Evolutionary conservation across 2,888 invertebrate genomes (phyloP).

Genomic region (Cantharis rustica): DNA sequence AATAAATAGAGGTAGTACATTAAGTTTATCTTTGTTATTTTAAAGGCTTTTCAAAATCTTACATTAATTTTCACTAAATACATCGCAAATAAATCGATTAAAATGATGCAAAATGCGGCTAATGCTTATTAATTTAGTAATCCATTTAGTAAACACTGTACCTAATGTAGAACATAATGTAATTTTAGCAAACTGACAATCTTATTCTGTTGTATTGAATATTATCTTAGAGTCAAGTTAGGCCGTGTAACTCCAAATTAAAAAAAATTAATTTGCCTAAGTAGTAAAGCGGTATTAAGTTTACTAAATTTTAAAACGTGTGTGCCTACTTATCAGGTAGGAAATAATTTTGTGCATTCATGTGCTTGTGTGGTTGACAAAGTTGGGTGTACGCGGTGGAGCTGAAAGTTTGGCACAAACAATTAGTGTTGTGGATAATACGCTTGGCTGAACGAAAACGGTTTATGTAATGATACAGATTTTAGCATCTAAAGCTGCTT

Average conservation of each 20-base stretch:
- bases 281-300: neutral
- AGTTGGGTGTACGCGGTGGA: conserved; percentile 36
- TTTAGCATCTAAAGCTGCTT: conserved; percentile 11
- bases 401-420: conserved; percentile 40
- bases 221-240: neutral
- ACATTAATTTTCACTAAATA: too few relatives aligned
- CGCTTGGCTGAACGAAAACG: conserved; percentile 39
- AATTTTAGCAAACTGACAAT: too few relatives aligned
- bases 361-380: conserved; percentile 34
- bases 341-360: conserved; percentile 24
- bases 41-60: too few relatives aligned
- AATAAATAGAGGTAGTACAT: too few relatives aligned
- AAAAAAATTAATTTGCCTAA: neutral
- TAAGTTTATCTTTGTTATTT: too few relatives aligned
- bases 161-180: too few relatives aligned
- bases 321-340: conserved; percentile 8
- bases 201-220: too few relatives aligned
- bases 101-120: too few relatives aligned
- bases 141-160: too few relatives aligned
- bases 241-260: neutral
- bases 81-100: too few relatives aligned
- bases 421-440: conserved; percentile 38
- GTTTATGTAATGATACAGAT: conserved; percentile 21
- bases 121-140: too few relatives aligned
- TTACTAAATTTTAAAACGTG: neutral